A percentile compares a stretch with the other conserved stretches of the same genome.
phyloP scores from a whole-genome alignment of 1,140 invertebrate species.

The Trichonephila clavipes region DNA sequence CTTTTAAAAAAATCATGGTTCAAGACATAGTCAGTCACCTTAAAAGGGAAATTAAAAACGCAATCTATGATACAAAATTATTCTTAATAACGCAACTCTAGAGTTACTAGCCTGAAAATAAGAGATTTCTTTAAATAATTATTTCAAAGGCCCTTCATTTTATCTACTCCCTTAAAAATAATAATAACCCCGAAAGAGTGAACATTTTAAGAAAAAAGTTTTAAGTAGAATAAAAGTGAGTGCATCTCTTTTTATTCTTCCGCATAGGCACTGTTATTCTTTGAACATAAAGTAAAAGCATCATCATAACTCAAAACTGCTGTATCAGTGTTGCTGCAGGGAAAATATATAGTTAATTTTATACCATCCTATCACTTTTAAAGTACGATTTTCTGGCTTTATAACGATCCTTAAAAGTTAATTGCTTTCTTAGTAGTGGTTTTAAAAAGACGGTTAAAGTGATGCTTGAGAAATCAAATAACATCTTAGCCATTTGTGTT shows the following conservation, averaged over 20 bases:
- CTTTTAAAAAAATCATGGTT: no score
- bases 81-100: no score
- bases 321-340: not conserved
- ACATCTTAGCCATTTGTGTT: constrained; percentile 39
- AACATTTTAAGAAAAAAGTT: not conserved
- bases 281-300: not conserved
- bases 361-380: constrained; percentile 50
- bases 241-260: not conserved
- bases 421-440: constrained; percentile 48
- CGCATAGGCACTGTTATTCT: not conserved
- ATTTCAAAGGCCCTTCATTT: no score
- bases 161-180: no score
- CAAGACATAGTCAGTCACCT: no score
- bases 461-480: constrained; percentile 53
- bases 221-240: not conserved
- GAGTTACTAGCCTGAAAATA: no score
- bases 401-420: constrained; percentile 59
- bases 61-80: no score
- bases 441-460: constrained; percentile 22
- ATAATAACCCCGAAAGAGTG: not conserved
- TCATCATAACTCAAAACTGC: constrained; percentile 26
- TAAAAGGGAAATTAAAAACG: no score
- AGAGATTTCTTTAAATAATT: no score
- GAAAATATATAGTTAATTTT: constrained; percentile 43
- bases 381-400: constrained; percentile 30